phyloP scores from a whole-genome alignment of 2,888 invertebrate species.

The Lasioglossum figueresi region DNA sequence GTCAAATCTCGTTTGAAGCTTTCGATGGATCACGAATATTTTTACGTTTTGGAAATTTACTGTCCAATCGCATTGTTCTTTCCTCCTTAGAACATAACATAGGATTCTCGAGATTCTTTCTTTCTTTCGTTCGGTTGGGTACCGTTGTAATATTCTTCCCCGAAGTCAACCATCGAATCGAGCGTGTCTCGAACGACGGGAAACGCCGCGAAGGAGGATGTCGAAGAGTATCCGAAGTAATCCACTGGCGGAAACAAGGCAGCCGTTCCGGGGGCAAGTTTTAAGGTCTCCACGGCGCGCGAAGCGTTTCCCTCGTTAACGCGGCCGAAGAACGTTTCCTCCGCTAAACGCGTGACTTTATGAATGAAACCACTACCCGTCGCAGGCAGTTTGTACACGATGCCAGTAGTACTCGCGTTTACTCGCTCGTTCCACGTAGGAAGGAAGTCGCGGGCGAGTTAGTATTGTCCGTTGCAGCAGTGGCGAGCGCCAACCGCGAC shows the following conservation, averaged over 20 bases:
- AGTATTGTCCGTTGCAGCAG: conserved; percentile 75
- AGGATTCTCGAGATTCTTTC: background rate
- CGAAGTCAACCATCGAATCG: background rate
- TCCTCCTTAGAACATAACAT: background rate
- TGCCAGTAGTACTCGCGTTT: conserved; percentile 76
- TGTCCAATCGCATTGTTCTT: background rate
- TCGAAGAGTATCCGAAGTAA: background rate
- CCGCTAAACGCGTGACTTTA: conserved; percentile 77
- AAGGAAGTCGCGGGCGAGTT: conserved; percentile 77
- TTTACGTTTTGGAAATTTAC: background rate
- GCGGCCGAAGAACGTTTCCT: conserved; percentile 50
- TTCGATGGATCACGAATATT: background rate
- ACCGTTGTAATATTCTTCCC: background rate
- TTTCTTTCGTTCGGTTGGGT: background rate
- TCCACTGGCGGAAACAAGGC: conserved; percentile 37
- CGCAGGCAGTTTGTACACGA: conserved; percentile 61
- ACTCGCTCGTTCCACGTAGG: conserved; percentile 77
- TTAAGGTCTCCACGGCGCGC: conserved; percentile 42
- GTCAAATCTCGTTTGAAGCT: background rate
- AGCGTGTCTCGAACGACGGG: background rate
- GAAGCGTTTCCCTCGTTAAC: conserved; percentile 58
- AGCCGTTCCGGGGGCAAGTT: conserved; percentile 46
- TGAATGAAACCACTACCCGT: conserved; percentile 80
- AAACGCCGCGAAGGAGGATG: background rate
- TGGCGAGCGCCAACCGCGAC: conserved; percentile 29